Conservation (phyloP, 2,797 vertebrate species). For the Coracias cyanogaster region DNA sequence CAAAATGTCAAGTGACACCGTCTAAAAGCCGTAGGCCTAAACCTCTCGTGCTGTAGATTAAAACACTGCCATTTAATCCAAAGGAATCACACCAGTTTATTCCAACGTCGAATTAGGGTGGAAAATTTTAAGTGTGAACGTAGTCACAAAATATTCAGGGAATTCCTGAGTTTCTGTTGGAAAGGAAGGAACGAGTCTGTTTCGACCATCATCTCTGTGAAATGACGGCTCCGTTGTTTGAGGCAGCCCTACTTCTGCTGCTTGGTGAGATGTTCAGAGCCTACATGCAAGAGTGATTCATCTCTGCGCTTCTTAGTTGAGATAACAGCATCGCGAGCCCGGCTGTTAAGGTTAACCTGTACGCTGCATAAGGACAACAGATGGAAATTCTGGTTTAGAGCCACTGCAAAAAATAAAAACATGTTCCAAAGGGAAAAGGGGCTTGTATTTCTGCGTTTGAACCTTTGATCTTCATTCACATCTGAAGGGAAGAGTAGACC, state of each 20-base stretch:
- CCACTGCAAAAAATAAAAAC: constrained; percentile 84
- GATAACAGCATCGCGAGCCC: constrained; percentile 43
- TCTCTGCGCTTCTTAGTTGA: constrained; percentile 40
- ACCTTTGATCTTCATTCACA: constrained; percentile 95
- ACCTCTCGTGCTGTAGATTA: neutral
- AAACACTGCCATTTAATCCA: neutral
- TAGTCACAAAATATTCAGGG: neutral
- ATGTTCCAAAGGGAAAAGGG: constrained; percentile 89
- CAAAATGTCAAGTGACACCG: neutral
- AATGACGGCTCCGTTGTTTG: neutral
- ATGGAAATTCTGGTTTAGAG: constrained; percentile 90
- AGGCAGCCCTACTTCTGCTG: neutral
- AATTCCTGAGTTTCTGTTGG: neutral
- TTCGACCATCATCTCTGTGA: neutral
- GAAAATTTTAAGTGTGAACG: neutral
- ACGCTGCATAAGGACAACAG: constrained; percentile 90
- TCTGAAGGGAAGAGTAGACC: constrained; percentile 86
- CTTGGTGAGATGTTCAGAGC: constrained; percentile 14
- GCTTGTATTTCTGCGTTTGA: constrained; percentile 86
- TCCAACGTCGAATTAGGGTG: neutral
- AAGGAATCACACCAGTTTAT: neutral
- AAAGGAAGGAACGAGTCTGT: neutral
- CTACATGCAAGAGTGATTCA: constrained; percentile 11
- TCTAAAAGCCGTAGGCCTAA: neutral
- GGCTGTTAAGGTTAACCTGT: constrained; percentile 80